These are phyloP conservation scores for Crossocerus cetratus DNA, from an alignment of 2,888 invertebrate species.

Conservation along the genomic window DNA sequence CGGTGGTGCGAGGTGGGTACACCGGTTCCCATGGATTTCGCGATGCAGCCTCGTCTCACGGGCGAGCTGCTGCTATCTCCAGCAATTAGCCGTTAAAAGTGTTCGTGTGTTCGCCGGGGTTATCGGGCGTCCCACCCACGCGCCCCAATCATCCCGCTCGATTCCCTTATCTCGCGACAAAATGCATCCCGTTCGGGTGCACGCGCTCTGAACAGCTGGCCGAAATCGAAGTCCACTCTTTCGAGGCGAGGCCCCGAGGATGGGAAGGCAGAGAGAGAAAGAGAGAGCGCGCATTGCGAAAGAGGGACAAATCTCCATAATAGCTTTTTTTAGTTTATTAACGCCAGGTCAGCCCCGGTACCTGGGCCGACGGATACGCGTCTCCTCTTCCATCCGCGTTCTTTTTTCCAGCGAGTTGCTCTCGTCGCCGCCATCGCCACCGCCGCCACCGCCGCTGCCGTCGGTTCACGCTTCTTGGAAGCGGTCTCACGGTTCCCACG, in stretches of 20 bases:
- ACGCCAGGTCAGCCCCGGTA: neutral
- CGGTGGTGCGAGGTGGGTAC: conserved; percentile 23
- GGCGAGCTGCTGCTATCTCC: conserved; percentile 53
- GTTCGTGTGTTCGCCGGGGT: conserved; percentile 63
- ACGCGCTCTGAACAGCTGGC: conserved; percentile 61
- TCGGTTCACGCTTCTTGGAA: conserved; percentile 66
- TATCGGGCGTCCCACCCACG: conserved; percentile 67
- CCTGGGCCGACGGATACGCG: conserved; percentile 2
- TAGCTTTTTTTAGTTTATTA: conserved; percentile 8
- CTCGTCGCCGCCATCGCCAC: neutral
- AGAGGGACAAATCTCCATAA: conserved; percentile 64
- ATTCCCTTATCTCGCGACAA: conserved; percentile 69
- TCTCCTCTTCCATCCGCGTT: conserved; percentile 33
- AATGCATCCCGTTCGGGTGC: conserved; percentile 64
- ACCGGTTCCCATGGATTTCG: conserved; percentile 71
- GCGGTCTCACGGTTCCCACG: conserved; percentile 70
- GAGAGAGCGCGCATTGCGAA: conserved; percentile 36
- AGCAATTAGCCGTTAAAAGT: conserved; percentile 70
- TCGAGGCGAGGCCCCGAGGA: too few species aligned
- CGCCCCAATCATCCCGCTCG: conserved; percentile 46
- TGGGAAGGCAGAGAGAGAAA: too few species aligned
- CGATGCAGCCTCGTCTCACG: conserved; percentile 53
- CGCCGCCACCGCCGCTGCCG: conserved; percentile 46
- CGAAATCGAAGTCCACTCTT: conserved; percentile 45
- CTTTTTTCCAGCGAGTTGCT: conserved; percentile 37